Percentiles rank a stretch among this genome's conserved stretches.
Conservation (phyloP, 2,888 invertebrate genomes). For the Muschampia plurimacula region DNA sequence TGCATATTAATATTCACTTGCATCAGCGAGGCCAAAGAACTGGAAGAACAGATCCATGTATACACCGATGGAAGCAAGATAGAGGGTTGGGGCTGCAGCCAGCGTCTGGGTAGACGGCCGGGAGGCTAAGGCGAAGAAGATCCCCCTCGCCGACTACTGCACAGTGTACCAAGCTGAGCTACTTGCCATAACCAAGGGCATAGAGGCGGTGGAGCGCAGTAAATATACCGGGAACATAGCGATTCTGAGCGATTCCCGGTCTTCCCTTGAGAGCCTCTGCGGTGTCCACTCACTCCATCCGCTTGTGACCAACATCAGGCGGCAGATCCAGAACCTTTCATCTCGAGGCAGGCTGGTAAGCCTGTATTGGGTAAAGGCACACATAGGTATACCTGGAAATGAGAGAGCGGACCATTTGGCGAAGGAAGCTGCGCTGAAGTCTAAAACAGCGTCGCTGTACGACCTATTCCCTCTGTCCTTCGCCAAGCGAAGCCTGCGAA, state of each 20-base stretch:
- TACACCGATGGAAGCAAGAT: conserved; percentile 1
- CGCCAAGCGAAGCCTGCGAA: not conserved
- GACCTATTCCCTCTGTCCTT: not conserved
- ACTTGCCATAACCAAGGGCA: not conserved
- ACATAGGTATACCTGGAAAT: not conserved
- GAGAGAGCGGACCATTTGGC: not conserved
- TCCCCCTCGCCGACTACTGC: not conserved
- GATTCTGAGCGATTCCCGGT: not conserved
- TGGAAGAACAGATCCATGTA: not conserved
- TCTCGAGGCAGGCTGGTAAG: not conserved
- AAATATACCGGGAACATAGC: not conserved
- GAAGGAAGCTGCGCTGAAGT: not conserved
- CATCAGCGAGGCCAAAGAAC: not conserved
- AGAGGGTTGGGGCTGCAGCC: not conserved
- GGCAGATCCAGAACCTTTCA: not conserved
- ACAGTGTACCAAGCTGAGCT: not conserved
- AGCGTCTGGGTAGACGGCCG: not conserved
- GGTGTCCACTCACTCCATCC: not conserved
- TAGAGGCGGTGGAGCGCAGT: not conserved
- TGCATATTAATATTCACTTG: not conserved
- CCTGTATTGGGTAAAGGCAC: conserved; percentile 2
- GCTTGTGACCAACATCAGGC: not conserved
- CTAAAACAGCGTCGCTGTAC: not conserved
- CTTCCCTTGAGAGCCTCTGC: not conserved
- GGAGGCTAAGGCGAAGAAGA: not conserved